Base-by-base conservation (phyloP, 2,113 vertebrate genomes). In the Alligator mississippiensis region DNA sequence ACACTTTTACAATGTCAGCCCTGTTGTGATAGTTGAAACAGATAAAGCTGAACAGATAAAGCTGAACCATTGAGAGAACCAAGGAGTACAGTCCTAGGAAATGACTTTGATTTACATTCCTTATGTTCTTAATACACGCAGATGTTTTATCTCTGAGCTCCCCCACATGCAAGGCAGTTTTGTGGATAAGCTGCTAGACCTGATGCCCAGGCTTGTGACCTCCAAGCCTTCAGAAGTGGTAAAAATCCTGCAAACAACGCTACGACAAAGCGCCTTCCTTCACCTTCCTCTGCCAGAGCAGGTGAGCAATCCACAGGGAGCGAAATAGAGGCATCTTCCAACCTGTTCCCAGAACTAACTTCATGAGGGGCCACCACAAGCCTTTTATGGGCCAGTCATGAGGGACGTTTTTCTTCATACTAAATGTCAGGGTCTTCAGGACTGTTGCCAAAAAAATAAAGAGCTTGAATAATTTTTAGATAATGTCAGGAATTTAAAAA, bases 161-260 rank as follows among this genome's bases (percentile, higher is more conserved):
- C 98, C 99, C 24, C 98, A 99, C 66, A 98, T 99, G 87, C 99
- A 99, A 95, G 99, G 99, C 90, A 98, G 99, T 85, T 99, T 99
- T 98, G 99, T 99, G 85, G 99, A 99, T 64, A 99, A 99, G 86
- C 98, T 99, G 25, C 93, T 99, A 89, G 99, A 99, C 90, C 96
- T 99, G 79, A 99, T 99, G 99, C 99, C 99, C 27, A 97, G 99
- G n/a, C 98, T 99, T 1, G 98, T 98, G 59, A 98, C 98, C 1
- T 99, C 99, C 83, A 99, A 99, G 47, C 98, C 99, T 1, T 96
- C 96, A 3, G 99, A 99, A 97, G 97, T 99, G 84, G 98, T 99
- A 60, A 99, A 99, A 97, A 99, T 99, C 94, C 98, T 99, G 15
- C 99, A 99, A 96, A 98, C 98, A 16, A 99, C 98, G 0, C 97